Percentiles rank a stretch among this genome's conserved stretches.
Evolutionary conservation across 35 echinoderm and acorn worm genomes (phyloP).

Genomic region (Lytechinus pictus): DNA sequence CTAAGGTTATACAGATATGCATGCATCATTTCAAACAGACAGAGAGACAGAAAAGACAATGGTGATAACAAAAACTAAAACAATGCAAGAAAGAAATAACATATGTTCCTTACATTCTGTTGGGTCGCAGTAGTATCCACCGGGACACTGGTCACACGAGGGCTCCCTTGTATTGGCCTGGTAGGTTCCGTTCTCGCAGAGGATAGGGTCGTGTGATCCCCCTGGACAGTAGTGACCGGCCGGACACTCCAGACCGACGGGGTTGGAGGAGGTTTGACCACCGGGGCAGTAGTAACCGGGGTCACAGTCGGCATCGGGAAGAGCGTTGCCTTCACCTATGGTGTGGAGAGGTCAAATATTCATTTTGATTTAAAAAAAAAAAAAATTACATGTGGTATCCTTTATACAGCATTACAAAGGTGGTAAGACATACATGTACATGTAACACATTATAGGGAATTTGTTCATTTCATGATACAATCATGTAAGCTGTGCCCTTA

Average conservation of each 20-base stretch:
- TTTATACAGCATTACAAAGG: no score
- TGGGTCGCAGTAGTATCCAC: conserved; percentile 90
- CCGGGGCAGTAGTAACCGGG: conserved; percentile 96
- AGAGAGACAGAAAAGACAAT: no score
- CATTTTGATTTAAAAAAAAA: no score
- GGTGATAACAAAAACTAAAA: background rate
- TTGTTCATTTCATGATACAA: no score
- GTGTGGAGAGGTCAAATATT: no score
- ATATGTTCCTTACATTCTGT: conserved; percentile 76
- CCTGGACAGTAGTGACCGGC: conserved; percentile 78
- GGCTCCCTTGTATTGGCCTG: conserved; percentile 68
- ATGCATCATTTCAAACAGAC: no score
- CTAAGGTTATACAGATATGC: no score
- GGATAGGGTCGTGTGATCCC: conserved; percentile 84
- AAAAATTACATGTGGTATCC: no score
- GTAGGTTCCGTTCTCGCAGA: conserved; percentile 94
- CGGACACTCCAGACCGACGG: conserved; percentile 77
- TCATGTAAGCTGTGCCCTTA: no score
- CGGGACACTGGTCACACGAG: conserved; percentile 81
- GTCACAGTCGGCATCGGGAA: conserved; percentile 82
- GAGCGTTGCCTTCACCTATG: conserved; percentile 82
- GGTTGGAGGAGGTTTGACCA: conserved; percentile 77
- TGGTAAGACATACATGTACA: no score
- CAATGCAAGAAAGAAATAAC: background rate
- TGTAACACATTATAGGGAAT: no score